Percentiles rank a stretch among this genome's conserved stretches.
Evolutionary conservation across 1,140 invertebrate genomes (phyloP).

Genomic region (Drosophila varians): DNA sequence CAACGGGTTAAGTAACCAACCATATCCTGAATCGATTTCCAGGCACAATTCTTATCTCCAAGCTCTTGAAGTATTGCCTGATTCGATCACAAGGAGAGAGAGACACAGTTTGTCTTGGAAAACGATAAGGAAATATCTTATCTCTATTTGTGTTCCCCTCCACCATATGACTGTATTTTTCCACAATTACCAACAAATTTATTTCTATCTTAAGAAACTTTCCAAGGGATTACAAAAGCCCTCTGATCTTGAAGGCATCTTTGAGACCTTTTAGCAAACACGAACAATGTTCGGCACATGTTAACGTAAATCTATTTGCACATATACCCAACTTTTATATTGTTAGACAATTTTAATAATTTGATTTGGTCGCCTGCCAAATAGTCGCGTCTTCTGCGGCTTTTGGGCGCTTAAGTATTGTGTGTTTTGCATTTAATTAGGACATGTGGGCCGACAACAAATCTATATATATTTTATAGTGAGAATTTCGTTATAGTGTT

Average conservation of each 20-base stretch:
- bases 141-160: neutral
- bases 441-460: conserved; percentile 30
- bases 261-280: neutral
- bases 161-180: neutral
- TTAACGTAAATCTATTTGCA: neutral
- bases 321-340: conserved; percentile 3
- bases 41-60: neutral
- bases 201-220: neutral
- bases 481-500: conserved; percentile 34
- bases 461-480: conserved; percentile 27
- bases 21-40: conserved; percentile 22
- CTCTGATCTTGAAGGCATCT: neutral
- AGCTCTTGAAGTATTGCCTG: neutral
- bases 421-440: conserved; percentile 63
- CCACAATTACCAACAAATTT: neutral
- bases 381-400: conserved; percentile 43
- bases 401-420: conserved; percentile 42
- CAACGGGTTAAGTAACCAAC: conserved; percentile 41
- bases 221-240: neutral
- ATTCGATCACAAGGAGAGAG: conserved; percentile 1
- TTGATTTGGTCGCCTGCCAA: conserved; percentile 73
- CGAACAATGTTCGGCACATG: neutral
- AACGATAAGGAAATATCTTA: neutral
- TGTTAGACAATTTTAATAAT: conserved; percentile 47
- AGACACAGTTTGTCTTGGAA: neutral